Evolutionary conservation across 2,888 invertebrate genomes (phyloP), one percentile per base, ranked within the genome.

Genomic region (Hylaea fasciaria): DNA sequence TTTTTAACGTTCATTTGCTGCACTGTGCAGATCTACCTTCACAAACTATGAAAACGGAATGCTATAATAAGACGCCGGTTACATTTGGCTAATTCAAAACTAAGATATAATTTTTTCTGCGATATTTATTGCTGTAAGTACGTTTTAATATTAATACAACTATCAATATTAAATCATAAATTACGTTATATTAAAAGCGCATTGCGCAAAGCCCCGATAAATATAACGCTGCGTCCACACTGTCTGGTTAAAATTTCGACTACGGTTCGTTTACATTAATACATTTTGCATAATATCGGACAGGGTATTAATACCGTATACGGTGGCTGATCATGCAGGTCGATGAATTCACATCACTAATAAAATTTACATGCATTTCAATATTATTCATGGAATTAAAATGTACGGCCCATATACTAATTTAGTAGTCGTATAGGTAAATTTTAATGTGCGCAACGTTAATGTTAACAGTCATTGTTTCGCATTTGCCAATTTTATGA

Each of bases 281-380:
- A 62, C 58, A 51, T 57, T 64, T 66, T 69, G 65, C 68, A 69
- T 69, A 62, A 66, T 66, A 62, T 45, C 61, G 66, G 40, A 51
- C 62, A 39, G 35, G 46, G 48, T 2, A 62, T 58, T 73, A 74
- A 74, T 73, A 66, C 64, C 70, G 74, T 55, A 58, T 75, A 81
- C 81, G 81, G 71, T 81, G 66, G 40, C 62, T 82, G 80, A 68
- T 76, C 80, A 83, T 78, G 71, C 83, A 78, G 85, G 78, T 68
- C 71, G 78, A 75, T 69, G 68, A 66, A 65, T 51, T 55, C 60
- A 47, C 63, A 55, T 59, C 59, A 52, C 53, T 22, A 22, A 22
- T 22, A 22, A 55, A 59, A 59, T 63, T 45, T 49, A 63, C 35
- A 12, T 48, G n/a, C 17, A 53, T 39, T 45, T 54, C 16, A 22